These are phyloP conservation scores for Macaria liturata DNA, from an alignment of 2,888 invertebrate genomes.

Conservation along the genomic window DNA sequence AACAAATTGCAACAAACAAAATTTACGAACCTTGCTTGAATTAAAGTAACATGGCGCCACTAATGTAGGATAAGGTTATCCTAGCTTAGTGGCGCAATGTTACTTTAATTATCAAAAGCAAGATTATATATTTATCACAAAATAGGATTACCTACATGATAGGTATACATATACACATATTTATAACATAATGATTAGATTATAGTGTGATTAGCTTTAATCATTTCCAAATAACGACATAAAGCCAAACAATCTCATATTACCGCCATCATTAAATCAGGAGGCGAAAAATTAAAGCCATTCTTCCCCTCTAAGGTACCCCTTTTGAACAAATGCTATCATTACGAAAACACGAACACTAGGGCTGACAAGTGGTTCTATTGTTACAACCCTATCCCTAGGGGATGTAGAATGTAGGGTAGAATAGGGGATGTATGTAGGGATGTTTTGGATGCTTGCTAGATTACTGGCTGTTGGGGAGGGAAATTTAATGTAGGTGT, in stretches of 20 bases:
- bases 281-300: constrained; percentile 22
- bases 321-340: constrained; percentile 37
- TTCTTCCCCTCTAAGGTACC: constrained; percentile 13
- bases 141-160: no score
- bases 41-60: no score
- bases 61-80: no score
- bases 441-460: constrained; percentile 21
- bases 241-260: background rate
- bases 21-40: no score
- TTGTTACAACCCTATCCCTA: constrained; percentile 48
- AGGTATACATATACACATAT: no score
- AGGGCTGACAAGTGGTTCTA: constrained; percentile 43
- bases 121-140: no score
- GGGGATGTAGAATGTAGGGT: constrained; percentile 40
- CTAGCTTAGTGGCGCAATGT: no score
- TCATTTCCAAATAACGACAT: background rate
- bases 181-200: no score
- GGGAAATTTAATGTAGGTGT: constrained; percentile 5
- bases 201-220: no score
- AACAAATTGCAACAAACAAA: no score
- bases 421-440: constrained; percentile 16
- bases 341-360: constrained; percentile 36
- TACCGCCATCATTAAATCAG: constrained; percentile 16
- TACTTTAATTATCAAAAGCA: no score
- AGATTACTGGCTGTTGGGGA: constrained; percentile 17